Conservation (phyloP, 1,140 invertebrate genomes). For the Hyphantria cunea region DNA sequence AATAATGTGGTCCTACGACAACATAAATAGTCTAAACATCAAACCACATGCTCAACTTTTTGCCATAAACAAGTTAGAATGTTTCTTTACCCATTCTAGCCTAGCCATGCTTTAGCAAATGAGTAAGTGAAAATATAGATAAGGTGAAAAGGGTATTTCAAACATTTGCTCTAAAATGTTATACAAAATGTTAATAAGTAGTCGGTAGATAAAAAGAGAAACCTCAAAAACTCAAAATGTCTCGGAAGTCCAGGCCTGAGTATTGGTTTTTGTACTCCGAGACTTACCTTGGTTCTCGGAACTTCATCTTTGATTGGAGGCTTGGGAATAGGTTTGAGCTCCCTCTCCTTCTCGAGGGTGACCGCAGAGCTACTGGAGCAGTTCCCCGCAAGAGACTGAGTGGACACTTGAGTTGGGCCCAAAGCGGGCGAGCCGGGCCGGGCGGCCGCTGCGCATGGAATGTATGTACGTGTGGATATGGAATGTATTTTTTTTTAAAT, state of each 20-base stretch:
- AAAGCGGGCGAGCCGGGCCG: conserved; percentile 60
- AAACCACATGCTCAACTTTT: too few relatives aligned
- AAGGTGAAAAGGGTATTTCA: too few relatives aligned
- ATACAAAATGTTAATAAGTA: too few relatives aligned
- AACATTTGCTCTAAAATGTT: too few relatives aligned
- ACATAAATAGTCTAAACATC: too few relatives aligned
- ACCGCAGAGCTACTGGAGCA: conserved; percentile 34
- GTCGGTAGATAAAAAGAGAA: neutral
- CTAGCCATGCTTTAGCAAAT: too few relatives aligned
- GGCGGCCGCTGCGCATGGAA: conserved; percentile 48
- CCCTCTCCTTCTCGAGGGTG: conserved; percentile 41
- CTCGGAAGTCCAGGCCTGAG: conserved; percentile 5
- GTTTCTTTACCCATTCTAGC: too few relatives aligned
- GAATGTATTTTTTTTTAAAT: too few relatives aligned
- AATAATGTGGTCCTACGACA: too few relatives aligned
- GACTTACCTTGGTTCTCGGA: conserved; percentile 36
- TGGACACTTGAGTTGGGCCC: conserved; percentile 36
- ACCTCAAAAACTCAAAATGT: conserved; percentile 10
- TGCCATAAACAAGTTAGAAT: too few relatives aligned
- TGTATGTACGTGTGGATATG: neutral
- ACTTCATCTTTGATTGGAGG: conserved; percentile 38
- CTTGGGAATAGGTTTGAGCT: conserved; percentile 36
- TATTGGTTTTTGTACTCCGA: conserved; percentile 21
- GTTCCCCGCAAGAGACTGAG: conserved; percentile 48
- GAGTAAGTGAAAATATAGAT: too few relatives aligned